These are phyloP conservation scores for Drosophila affinis DNA, from an alignment of 2,888 invertebrate species.

Conservation along the genomic window DNA sequence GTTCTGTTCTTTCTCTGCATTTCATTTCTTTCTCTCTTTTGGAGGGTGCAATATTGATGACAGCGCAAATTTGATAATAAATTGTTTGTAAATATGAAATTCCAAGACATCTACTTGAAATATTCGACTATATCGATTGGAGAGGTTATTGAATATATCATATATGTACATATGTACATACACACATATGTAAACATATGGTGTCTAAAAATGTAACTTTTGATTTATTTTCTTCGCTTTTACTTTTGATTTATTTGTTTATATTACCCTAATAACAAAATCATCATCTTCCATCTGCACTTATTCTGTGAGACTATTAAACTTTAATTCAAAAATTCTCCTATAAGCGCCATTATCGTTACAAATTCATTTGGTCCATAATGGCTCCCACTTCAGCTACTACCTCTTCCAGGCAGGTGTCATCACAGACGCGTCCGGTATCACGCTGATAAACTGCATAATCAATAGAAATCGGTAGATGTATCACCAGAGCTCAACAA, in stretches of 20 bases:
- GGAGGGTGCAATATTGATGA: slow-evolving; percentile 24
- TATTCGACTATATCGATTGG: not conserved
- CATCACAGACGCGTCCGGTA: too few relatives aligned
- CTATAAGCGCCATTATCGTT: not conserved
- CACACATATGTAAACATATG: too few relatives aligned
- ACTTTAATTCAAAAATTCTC: not conserved
- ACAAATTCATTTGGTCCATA: not conserved
- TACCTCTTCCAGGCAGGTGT: too few relatives aligned
- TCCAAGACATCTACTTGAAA: slow-evolving; percentile 5
- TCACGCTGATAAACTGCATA: too few relatives aligned
- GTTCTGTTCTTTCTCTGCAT: slow-evolving; percentile 25
- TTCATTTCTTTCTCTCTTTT: not conserved
- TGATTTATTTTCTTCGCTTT: not conserved
- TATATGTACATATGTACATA: too few relatives aligned
- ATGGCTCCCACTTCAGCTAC: too few relatives aligned
- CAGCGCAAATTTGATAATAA: slow-evolving; percentile 29
- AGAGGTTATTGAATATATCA: not conserved
- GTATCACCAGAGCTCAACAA: too few relatives aligned
- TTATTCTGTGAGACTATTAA: too few relatives aligned
- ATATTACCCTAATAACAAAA: too few relatives aligned
- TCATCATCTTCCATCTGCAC: too few relatives aligned
- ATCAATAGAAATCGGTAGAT: too few relatives aligned
- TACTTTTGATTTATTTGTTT: not conserved
- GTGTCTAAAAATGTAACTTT: not conserved
- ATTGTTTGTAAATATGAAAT: slow-evolving; percentile 28